A percentile compares a stretch with the other conserved stretches of the same genome.
Conservation (phyloP, 1,140 invertebrate species). For the Atta cephalotes region DNA sequence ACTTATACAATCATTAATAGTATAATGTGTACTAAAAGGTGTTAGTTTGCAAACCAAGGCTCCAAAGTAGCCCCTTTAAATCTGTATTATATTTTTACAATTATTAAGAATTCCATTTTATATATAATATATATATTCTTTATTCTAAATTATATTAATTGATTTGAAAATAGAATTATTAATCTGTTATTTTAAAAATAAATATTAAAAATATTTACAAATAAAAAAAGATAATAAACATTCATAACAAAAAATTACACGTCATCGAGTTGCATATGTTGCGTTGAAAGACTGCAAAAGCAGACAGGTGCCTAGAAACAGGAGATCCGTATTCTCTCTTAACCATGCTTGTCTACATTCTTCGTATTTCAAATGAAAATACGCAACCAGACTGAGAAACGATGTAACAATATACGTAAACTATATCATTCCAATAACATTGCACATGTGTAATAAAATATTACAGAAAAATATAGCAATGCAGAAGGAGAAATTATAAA, state of each 20-base stretch:
- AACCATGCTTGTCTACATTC: not conserved
- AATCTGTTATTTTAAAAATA: not conserved
- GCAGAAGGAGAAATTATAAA: not conserved
- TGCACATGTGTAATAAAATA: not conserved
- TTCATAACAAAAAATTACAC: not conserved
- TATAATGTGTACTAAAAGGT: too few relatives aligned
- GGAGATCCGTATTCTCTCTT: not conserved
- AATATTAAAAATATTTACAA: conserved; percentile 5
- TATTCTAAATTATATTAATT: not conserved
- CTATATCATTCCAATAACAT: not conserved
- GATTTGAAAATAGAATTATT: not conserved
- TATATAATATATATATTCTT: too few relatives aligned
- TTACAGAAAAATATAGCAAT: not conserved
- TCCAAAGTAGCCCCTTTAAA: too few relatives aligned
- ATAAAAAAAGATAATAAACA: not conserved
- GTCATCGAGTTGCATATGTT: not conserved
- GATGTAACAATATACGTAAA: not conserved
- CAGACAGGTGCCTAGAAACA: not conserved
- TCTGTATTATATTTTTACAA: too few relatives aligned
- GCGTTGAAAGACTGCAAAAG: not conserved
- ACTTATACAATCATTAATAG: too few relatives aligned
- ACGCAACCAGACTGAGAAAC: not conserved
- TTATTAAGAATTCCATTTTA: too few relatives aligned
- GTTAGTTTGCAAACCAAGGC: too few relatives aligned
- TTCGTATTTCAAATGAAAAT: conserved; percentile 28